phyloP scores from a whole-genome alignment of 1,140 invertebrate species.

The Melipona quadrifasciata region DNA sequence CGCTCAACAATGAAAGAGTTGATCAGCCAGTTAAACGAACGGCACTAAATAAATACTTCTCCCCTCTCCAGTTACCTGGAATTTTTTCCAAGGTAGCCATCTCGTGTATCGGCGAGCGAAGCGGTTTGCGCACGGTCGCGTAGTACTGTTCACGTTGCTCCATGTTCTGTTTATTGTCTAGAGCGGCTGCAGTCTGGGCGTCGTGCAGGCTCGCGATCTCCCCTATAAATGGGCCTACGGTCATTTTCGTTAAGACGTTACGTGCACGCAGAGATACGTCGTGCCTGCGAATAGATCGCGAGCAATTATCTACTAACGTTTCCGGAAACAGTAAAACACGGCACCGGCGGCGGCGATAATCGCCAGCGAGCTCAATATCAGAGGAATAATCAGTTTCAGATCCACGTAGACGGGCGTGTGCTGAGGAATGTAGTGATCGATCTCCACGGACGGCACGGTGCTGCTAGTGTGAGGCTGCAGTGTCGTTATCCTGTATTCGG shows the following conservation, averaged over 20 bases:
- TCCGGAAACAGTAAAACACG: constrained; percentile 80
- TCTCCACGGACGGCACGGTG: constrained; percentile 77
- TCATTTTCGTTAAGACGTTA: constrained; percentile 44
- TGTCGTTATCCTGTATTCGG: constrained; percentile 93
- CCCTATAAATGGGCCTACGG: constrained; percentile 78
- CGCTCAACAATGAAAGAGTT: background rate
- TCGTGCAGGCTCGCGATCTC: constrained; percentile 80
- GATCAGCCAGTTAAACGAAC: background rate
- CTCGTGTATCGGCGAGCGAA: constrained; percentile 81
- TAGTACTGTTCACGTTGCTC: constrained; percentile 83
- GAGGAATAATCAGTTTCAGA: constrained; percentile 79
- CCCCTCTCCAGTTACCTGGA: constrained; percentile 76
- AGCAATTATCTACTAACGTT: constrained; percentile 73
- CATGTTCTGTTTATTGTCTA: constrained; percentile 84
- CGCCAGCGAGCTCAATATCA: constrained; percentile 78
- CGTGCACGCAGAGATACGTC: background rate
- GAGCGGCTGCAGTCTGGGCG: constrained; percentile 80
- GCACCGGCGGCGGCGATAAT: constrained; percentile 78
- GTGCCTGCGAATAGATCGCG: background rate
- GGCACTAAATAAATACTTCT: background rate
- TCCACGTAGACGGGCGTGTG: constrained; percentile 78
- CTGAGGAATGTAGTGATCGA: constrained; percentile 79
- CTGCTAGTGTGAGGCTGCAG: constrained; percentile 87
- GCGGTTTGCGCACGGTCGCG: constrained; percentile 82
- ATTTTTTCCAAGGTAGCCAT: constrained; percentile 81